Conservation (phyloP, 2,797 vertebrate genomes). For the Eospalax fontanierii region DNA sequence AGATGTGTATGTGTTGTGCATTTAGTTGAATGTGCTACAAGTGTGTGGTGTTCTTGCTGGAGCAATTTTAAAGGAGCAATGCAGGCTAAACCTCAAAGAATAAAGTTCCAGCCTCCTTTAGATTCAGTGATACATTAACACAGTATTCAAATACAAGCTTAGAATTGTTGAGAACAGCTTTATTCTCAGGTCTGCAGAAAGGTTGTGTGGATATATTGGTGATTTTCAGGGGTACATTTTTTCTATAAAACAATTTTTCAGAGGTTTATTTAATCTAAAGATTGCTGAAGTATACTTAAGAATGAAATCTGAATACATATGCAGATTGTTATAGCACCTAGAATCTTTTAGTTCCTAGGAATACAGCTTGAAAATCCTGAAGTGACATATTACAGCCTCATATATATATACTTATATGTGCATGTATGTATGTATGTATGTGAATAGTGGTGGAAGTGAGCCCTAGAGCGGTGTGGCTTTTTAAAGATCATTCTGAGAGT, state of each 20-base stretch:
- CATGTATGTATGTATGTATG: background rate
- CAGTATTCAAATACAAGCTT: conserved; percentile 3
- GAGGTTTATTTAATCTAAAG: conserved; percentile 53
- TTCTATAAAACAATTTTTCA: conserved; percentile 55
- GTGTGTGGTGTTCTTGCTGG: background rate
- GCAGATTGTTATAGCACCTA: conserved; percentile 11
- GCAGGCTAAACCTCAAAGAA: conserved; percentile 17
- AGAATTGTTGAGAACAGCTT: conserved; percentile 39
- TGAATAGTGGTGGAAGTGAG: background rate
- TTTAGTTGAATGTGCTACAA: background rate
- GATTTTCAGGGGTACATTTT: conserved; percentile 27
- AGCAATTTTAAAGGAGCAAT: conserved; percentile 46
- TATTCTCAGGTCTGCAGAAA: conserved; percentile 25
- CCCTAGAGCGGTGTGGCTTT: background rate
- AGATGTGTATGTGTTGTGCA: background rate
- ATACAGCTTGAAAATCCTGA: conserved; percentile 23
- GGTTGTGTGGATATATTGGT: background rate
- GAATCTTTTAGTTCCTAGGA: conserved; percentile 26
- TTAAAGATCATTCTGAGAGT: background rate
- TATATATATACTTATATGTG: background rate
- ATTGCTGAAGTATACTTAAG: conserved; percentile 34
- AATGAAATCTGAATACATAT: conserved; percentile 19
- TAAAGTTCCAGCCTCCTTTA: background rate
- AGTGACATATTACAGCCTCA: background rate
- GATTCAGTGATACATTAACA: background rate